phyloP scores from a whole-genome alignment of 2,888 invertebrate species.

The Nomada hirtipes region DNA sequence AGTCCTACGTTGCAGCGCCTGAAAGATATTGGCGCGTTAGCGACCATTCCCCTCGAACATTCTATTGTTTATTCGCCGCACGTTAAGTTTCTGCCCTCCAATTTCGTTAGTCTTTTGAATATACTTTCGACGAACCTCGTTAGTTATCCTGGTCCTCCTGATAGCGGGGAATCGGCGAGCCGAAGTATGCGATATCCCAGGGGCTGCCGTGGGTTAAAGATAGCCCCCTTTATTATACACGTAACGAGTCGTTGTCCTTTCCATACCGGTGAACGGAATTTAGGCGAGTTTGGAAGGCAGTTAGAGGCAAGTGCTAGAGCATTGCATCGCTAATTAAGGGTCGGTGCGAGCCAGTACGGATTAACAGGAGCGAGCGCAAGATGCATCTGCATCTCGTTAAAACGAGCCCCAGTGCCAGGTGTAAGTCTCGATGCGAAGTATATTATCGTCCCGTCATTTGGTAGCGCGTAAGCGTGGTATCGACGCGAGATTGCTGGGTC shows the following conservation, averaged over 20 bases:
- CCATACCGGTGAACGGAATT: conserved; percentile 54
- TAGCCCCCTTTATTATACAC: conserved; percentile 59
- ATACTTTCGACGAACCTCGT: neutral
- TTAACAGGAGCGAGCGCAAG: conserved; percentile 26
- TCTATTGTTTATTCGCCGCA: neutral
- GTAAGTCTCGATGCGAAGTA: conserved; percentile 34
- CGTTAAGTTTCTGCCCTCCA: neutral
- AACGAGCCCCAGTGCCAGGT: conserved; percentile 53
- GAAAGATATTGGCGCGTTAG: conserved; percentile 20
- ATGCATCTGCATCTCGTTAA: conserved; percentile 76
- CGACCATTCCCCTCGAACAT: neutral
- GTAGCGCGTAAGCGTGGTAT: conserved; percentile 20
- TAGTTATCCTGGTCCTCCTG: neutral
- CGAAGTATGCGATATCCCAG: neutral
- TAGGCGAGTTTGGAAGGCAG: conserved; percentile 70
- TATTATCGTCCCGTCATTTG: conserved; percentile 53
- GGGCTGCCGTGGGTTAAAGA: conserved; percentile 52
- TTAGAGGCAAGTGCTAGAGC: conserved; percentile 75
- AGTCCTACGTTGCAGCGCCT: conserved; percentile 11
- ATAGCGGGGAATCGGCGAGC: conserved; percentile 1
- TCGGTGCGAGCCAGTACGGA: conserved; percentile 66
- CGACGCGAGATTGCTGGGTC: conserved; percentile 22
- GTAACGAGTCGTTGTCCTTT: conserved; percentile 56
- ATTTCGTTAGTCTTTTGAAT: neutral
- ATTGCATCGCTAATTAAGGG: conserved; percentile 79